Percentiles rank a stretch among this genome's conserved stretches.
phyloP scores from a whole-genome alignment of 2,888 invertebrate species.

The Pollenia amentaria region DNA sequence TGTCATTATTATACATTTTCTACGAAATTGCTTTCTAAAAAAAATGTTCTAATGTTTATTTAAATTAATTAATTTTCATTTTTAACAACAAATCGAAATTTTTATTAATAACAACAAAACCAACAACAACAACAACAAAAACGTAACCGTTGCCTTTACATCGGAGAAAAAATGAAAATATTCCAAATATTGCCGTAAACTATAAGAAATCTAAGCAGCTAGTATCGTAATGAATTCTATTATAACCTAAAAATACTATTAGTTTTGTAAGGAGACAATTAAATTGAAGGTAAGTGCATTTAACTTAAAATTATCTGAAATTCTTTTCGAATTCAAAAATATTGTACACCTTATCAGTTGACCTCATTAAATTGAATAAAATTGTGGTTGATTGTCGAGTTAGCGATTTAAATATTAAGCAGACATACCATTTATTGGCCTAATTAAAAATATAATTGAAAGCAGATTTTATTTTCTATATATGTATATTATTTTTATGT shows the following conservation, averaged over 20 bases:
- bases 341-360: no score
- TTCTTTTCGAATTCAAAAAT: no score
- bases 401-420: no score
- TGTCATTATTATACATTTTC: constrained; percentile 89
- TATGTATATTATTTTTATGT: no score
- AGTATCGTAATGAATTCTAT: constrained; percentile 67
- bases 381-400: no score
- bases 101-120: constrained; percentile 23
- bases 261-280: constrained; percentile 62
- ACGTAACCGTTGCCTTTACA: constrained; percentile 68
- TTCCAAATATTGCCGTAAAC: constrained; percentile 70
- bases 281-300: constrained; percentile 46
- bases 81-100: constrained; percentile 27
- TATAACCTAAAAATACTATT: constrained; percentile 49
- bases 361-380: no score
- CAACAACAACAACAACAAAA: constrained; percentile 16
- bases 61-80: constrained; percentile 37
- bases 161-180: constrained; percentile 53
- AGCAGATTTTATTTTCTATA: no score
- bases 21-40: constrained; percentile 86
- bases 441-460: no score
- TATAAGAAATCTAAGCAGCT: constrained; percentile 70
- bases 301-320: no score
- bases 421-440: no score
- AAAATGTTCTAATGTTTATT: constrained; percentile 17